Evolutionary conservation across 1,140 invertebrate species (phyloP).

Genomic region (Drosophila ogumai): DNA sequence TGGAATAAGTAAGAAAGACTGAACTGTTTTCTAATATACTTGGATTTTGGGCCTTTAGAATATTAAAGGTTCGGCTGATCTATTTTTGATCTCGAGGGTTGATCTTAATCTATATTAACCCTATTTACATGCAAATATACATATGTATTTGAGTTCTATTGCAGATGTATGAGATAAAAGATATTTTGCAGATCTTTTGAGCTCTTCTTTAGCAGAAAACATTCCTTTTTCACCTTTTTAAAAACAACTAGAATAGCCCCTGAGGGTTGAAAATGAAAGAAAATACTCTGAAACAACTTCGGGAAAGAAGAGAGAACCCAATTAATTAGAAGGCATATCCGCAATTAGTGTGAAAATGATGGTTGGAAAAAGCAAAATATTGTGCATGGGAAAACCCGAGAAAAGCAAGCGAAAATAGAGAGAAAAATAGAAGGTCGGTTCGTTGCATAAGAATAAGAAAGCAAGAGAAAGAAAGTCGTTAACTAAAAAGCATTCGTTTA

Average conservation of each 20-base stretch:
- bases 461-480: slow-evolving; percentile 63
- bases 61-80: background rate
- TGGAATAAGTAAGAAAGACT: background rate
- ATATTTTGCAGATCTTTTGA: slow-evolving; percentile 2
- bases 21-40: background rate
- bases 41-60: background rate
- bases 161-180: background rate
- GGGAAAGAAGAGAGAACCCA: slow-evolving; percentile 39
- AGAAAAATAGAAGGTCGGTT: slow-evolving; percentile 17
- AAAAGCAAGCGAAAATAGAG: slow-evolving; percentile 38
- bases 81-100: background rate
- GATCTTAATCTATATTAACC: background rate
- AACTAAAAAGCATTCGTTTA: slow-evolving; percentile 62
- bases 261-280: slow-evolving; percentile 43
- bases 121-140: background rate
- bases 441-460: slow-evolving; percentile 41
- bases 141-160: background rate
- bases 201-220: background rate
- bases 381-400: slow-evolving; percentile 45
- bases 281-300: slow-evolving; percentile 15
- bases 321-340: slow-evolving; percentile 77
- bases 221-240: background rate
- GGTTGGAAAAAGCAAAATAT: slow-evolving; percentile 57
- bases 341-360: slow-evolving; percentile 76
- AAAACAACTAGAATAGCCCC: background rate